Conservation (phyloP, 2,888 invertebrate genomes). For the Agapetus fuscipes region DNA sequence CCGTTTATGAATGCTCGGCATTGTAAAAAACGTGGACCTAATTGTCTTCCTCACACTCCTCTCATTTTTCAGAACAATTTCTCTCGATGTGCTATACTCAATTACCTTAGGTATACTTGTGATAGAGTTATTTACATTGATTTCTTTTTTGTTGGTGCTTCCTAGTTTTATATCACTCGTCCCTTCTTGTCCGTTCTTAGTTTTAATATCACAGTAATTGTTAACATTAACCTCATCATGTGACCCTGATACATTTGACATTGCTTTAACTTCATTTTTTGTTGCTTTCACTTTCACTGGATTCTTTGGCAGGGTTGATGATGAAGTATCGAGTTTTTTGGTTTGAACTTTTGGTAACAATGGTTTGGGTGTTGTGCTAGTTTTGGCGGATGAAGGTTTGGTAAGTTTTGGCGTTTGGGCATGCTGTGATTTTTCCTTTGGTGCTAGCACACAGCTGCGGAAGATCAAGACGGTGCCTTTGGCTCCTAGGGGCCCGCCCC, state of each 20-base stretch:
- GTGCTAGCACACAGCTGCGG: constrained; percentile 53
- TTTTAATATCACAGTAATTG: too few relatives aligned
- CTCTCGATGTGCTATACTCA: constrained; percentile 26
- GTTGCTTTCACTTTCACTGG: too few relatives aligned
- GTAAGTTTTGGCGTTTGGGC: constrained; percentile 41
- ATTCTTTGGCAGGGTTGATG: too few relatives aligned
- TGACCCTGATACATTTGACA: too few relatives aligned
- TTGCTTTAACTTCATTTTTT: too few relatives aligned
- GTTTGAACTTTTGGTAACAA: constrained; percentile 27
- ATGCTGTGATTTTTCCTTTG: constrained; percentile 29
- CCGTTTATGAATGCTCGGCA: constrained; percentile 12
- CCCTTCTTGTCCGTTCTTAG: too few relatives aligned
- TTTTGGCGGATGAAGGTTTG: too few relatives aligned
- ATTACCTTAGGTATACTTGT: constrained; percentile 34
- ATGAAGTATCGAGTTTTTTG: too few relatives aligned
- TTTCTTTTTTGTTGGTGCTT: constrained; percentile 38
- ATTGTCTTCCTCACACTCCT: too few relatives aligned
- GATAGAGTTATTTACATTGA: constrained; percentile 40
- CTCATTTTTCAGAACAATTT: too few relatives aligned
- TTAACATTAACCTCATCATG: too few relatives aligned
- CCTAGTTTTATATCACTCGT: too few relatives aligned
- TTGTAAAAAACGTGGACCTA: constrained; percentile 1
- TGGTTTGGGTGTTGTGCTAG: constrained; percentile 33
- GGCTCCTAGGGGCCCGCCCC: constrained; percentile 51
- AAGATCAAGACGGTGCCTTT: constrained; percentile 57